Evolutionary conservation across 2,797 vertebrate genomes (phyloP), one percentile per base, ranked within the genome.

Genomic region (Siniperca obscura): DNA sequence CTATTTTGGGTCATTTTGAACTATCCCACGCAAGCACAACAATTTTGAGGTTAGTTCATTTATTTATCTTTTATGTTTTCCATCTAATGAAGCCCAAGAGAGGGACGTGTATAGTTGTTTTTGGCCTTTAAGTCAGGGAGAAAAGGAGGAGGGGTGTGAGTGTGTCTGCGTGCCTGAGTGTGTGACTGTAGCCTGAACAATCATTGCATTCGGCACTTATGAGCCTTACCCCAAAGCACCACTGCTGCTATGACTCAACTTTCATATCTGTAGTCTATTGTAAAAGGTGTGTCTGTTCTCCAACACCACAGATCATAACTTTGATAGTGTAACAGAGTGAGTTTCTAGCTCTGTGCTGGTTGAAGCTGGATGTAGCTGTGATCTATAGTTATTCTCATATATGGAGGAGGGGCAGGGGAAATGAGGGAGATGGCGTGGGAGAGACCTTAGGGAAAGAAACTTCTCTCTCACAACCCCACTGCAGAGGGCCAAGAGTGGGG

Each of bases 41-140:
- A 93, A 94, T 94, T 94, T 94, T 79, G 87, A 87, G 93, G 87
- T 95, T 94, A 95, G 92, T 95, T 96, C 94, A 95, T 96, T 94
- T 96, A 95, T 96, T 96, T 96, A 92, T 95, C 92, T 95, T 93
- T 85, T 83, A 90, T 91, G 85, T 95, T 95, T 94, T 95, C 86
- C 78, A 85, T 93, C 89, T 94, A 93, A 94, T 93, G 91, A 96
- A 93, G 77, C 94, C 94, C 93, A 81, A 86, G 94, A 93, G 93
- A 95, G 70, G 64, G 82, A 85, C 74, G 64, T 70, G 69, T 83
- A 72, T 79, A 89, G 94, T 95, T 95, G 91, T 92, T 95, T 90
- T 95, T 95, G 95, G 95, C 94, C 75, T 76, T 87, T 62, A 61
- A 76, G 76, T 76, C 57, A 57, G 61, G 79, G 55, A 56, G 66